Base-by-base conservation (phyloP, 2,888 invertebrate genomes). In the Corythucha ciliata region DNA sequence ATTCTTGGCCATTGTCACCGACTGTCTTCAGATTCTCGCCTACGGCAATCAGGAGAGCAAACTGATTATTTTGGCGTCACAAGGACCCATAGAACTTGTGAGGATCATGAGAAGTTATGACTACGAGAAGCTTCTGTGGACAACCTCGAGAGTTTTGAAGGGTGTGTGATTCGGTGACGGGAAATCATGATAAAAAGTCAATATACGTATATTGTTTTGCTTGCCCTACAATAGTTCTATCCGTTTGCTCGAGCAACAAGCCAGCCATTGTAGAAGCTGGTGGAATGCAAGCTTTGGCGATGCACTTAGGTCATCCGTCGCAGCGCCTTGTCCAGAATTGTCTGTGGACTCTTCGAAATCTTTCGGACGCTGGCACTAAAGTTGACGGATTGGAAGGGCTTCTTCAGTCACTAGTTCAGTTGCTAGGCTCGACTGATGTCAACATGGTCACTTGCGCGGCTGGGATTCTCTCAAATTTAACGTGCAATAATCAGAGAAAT, bases 401-500 rank as follows among this genome's bases (percentile, higher is more conserved):
- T 20, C 74, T 93, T 50, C 84, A 86, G 63, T 88, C 90, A 63
- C 74, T 97, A 60, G 92, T 96, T 27, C 90, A 91, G 67, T 80
- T 94, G 53, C 74, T 97, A 52, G 83, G 85, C 20, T 91, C 91
- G 7, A 85, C 85, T 46, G 96, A 96, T 69, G 89, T 93, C 40
- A 96, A 96, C 69, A 88, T 96, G 55, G 94, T 98, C 48, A 94
- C 96, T 5, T 98, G 97, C 67, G 92, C 97, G 25, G 96, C 97
- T 52, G 98, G 98, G 42, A 98, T 98, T 59, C 75, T 99, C 39
- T 96, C 94, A 41, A 99, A 99, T 72, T 75, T 99, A 69, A 98
- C 98, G 5, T 99, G 98, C 74, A 99, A 99, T 73, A 99, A 98
- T 74, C 92, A 94, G 68, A 83, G 92, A 53, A 99, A 99, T 71